Evolutionary conservation across 1,140 invertebrate genomes (phyloP).

Genomic region (Acromyrmex echinatior): DNA sequence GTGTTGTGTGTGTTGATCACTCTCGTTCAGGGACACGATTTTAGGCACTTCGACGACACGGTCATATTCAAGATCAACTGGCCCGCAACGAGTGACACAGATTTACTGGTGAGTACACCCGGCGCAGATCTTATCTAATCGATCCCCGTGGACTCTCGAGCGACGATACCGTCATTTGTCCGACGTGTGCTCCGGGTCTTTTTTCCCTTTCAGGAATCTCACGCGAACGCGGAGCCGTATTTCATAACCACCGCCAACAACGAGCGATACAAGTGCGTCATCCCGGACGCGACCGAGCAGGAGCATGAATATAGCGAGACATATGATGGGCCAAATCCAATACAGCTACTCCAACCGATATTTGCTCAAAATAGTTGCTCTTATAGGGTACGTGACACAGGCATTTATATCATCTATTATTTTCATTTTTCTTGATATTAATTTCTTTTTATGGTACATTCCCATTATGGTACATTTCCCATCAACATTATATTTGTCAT

Average conservation of each 20-base stretch:
- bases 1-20: constrained; percentile 59
- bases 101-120: constrained; percentile 84
- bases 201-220: constrained; percentile 83
- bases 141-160: not conserved
- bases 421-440: not conserved
- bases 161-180: not conserved
- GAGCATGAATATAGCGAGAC: constrained; percentile 87
- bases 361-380: constrained; percentile 93
- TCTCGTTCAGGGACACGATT: constrained; percentile 85
- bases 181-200: constrained; percentile 6
- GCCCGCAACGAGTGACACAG: constrained; percentile 88
- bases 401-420: constrained; percentile 18
- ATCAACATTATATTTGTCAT: no score
- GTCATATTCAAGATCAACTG: constrained; percentile 94
- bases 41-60: constrained; percentile 93
- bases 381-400: constrained; percentile 88
- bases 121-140: not conserved
- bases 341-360: constrained; percentile 92
- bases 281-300: constrained; percentile 90
- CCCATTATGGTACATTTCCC: no score
- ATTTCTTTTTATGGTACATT: no score
- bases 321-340: constrained; percentile 91
- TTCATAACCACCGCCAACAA: constrained; percentile 89
- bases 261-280: constrained; percentile 91
- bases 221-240: constrained; percentile 86